Conservation (phyloP, 2,113 vertebrate genomes). For the Gobio gobio region DNA sequence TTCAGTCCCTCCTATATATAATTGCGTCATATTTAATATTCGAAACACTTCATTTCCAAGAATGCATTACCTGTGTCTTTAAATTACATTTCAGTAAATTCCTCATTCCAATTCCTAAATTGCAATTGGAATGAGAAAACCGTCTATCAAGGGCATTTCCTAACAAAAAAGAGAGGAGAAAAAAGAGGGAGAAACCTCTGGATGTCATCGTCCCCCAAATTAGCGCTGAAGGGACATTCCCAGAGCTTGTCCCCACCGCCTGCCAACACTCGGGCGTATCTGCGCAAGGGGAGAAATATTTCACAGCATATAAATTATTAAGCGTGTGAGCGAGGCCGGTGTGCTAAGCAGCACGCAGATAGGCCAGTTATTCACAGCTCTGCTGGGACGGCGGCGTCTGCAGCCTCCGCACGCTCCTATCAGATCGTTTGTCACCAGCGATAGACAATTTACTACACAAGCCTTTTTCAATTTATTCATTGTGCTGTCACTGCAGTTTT, state of each 20-base stretch:
- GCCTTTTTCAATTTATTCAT: conserved; percentile 81
- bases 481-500: conserved; percentile 81
- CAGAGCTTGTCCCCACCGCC: conserved; percentile 63
- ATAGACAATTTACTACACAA: conserved; percentile 81
- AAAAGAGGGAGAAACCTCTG: conserved; percentile 67
- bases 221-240: conserved; percentile 77
- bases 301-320: conserved; percentile 81
- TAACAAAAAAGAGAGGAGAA: background rate
- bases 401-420: conserved; percentile 72
- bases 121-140: too few relatives aligned
- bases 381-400: conserved; percentile 72
- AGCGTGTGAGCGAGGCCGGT: conserved; percentile 63
- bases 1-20: too few relatives aligned
- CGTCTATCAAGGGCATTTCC: conserved; percentile 2
- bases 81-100: background rate
- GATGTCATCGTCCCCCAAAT: conserved; percentile 77
- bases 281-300: conserved; percentile 73
- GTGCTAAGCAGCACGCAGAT: conserved; percentile 78
- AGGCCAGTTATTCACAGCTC: conserved; percentile 80
- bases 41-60: too few relatives aligned
- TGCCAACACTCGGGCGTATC: conserved; percentile 69
- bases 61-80: background rate
- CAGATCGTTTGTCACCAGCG: conserved; percentile 80
- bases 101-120: background rate
- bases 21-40: too few relatives aligned